A percentile compares a stretch with the other conserved stretches of the same genome.
Conservation (phyloP, 2,113 vertebrate species). For the Gavia stellata region DNA sequence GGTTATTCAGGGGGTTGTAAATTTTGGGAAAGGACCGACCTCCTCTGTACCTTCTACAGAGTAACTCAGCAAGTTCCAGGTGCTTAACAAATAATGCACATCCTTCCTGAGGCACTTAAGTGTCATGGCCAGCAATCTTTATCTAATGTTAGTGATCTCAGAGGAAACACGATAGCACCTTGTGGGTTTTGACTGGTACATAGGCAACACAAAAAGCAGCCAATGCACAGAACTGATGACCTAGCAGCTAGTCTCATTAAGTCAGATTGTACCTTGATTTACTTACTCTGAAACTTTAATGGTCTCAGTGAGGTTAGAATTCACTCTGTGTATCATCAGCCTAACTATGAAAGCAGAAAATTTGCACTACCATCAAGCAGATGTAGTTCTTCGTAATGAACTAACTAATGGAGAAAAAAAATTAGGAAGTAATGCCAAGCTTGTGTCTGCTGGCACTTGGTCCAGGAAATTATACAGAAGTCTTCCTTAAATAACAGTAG, state of each 20-base stretch:
- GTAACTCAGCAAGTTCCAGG: not conserved
- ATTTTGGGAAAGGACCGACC: not conserved
- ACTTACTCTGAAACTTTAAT: not conserved
- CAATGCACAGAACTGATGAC: not conserved
- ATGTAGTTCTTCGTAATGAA: not conserved
- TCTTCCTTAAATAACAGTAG: not conserved
- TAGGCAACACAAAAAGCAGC: not conserved
- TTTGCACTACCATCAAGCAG: not conserved
- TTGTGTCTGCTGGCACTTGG: not conserved
- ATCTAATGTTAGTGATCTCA: not conserved
- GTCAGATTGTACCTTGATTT: slow-evolving; percentile 7
- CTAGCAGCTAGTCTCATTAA: not conserved
- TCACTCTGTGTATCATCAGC: not conserved
- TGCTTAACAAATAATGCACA: not conserved
- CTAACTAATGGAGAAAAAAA: not conserved
- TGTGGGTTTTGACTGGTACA: not conserved
- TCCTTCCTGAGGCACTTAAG: not conserved
- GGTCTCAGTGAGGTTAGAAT: not conserved
- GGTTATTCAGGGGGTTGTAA: not conserved
- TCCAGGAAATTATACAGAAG: not conserved
- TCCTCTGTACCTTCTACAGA: not conserved
- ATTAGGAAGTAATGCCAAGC: not conserved
- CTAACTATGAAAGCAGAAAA: not conserved
- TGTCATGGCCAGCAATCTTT: not conserved
- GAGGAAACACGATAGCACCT: not conserved